Evolutionary conservation across 1,140 invertebrate species (phyloP).

Genomic region (Trachelipus rathkii): DNA sequence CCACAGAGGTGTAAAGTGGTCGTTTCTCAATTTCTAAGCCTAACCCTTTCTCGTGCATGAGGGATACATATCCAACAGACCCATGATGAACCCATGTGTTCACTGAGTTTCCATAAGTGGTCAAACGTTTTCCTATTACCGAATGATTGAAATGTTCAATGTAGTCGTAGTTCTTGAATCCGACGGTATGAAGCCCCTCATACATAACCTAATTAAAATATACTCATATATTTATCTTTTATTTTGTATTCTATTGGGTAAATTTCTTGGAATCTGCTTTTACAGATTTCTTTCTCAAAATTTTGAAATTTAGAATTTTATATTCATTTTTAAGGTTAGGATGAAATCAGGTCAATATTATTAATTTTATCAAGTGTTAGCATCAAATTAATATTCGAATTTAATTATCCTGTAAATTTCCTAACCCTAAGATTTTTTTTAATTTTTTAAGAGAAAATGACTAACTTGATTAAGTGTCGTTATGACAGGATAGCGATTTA

Average conservation of each 20-base stretch:
- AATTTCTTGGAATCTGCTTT: no score
- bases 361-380: no score
- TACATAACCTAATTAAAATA: neutral
- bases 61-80: neutral
- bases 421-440: no score
- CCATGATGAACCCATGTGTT: neutral
- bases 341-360: no score
- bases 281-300: no score
- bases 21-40: neutral
- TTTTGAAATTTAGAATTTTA: no score
- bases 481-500: neutral
- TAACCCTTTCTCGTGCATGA: neutral
- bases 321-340: no score
- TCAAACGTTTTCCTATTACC: neutral
- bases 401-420: no score
- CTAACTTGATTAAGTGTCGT: slow-evolving; percentile 26
- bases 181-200: neutral
- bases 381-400: no score
- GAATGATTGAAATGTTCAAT: neutral
- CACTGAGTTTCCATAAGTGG: neutral
- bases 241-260: no score
- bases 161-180: neutral
- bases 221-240: no score
- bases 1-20: neutral
- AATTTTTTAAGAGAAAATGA: neutral